phyloP scores from a whole-genome alignment of 2,888 invertebrate genomes.

The Orthosia gothica region DNA sequence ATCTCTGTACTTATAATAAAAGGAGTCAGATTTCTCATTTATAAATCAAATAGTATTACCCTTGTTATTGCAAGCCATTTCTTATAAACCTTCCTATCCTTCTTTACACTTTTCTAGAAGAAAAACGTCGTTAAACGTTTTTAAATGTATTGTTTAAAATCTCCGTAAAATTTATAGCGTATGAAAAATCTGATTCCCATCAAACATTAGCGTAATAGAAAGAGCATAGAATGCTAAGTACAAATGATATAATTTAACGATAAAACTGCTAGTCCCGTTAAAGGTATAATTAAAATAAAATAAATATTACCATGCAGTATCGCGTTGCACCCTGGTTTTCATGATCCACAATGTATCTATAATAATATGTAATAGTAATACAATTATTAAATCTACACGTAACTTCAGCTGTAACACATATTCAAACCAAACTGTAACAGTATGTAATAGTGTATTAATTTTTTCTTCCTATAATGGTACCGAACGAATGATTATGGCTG shows the following conservation, averaged over 20 bases:
- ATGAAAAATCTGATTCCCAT: conserved; percentile 87
- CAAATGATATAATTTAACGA: conserved; percentile 89
- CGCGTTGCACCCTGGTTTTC: conserved; percentile 91
- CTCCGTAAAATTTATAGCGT: conserved; percentile 55
- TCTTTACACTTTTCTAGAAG: conserved; percentile 63
- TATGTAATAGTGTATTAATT: conserved; percentile 91
- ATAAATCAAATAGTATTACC: conserved; percentile 51
- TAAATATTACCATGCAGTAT: conserved; percentile 82
- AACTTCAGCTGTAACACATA: conserved; percentile 91
- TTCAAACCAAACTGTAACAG: conserved; percentile 91
- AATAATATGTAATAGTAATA: conserved; percentile 87
- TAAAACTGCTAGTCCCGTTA: conserved; percentile 90
- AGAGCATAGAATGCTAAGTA: conserved; percentile 90
- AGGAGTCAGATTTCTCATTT: conserved; percentile 85
- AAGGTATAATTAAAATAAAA: conserved; percentile 77
- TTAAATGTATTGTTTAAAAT: conserved; percentile 54
- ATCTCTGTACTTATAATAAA: conserved; percentile 79
- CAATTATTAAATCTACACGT: conserved; percentile 89
- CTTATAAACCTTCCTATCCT: conserved; percentile 45
- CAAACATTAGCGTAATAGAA: conserved; percentile 90
- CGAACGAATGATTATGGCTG: conserved; percentile 91
- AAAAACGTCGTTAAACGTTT: conserved; percentile 49
- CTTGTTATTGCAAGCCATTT: conserved; percentile 54
- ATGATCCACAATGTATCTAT: conserved; percentile 89
- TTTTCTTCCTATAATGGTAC: conserved; percentile 91